Base-by-base conservation (phyloP, 1,140 invertebrate species). In the Schlechtendalia chinensis region DNA sequence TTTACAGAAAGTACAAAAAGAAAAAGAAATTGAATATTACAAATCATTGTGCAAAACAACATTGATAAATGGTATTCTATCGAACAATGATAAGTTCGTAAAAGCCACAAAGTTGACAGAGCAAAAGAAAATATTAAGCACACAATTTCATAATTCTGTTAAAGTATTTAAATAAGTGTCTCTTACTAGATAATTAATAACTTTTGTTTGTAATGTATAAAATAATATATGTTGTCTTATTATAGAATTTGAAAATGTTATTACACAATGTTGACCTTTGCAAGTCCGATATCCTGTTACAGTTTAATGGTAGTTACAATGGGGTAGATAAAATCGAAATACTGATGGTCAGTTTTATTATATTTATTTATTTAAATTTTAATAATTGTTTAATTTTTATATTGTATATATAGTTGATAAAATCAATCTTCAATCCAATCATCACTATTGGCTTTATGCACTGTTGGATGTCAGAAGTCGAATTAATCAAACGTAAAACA, bases 21-120 rank as follows among this genome's bases (percentile, higher is more conserved):
- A 65, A 39, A 65, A 65, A 5, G 63, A 65, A 65, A 8, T 22
- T 0, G 63, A 65, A 65, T 65, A 65, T 32, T 65, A 65, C 32
- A 65, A 65, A 12, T 39, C 32, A n/a, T 45, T 45, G 14, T 65
- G 63, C 4, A 45, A 65, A 45, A 65, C 63, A 5, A 39, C 32
- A 10, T 39, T 65, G 63, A 45, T 65, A 39, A 3, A 45, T 1
- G 29, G 32, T 65, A 22, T 65, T 39, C 32, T 65, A 22, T 65
- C 0, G 12, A 45, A 65, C 32, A 65, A 65, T 12, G 14, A 0
- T 14, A 45, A 45, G 32, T 32, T 32, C 1, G 11, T 4, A 65
- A n/a, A 11, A 45, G 17, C 12, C 1, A 39, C n/a, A 39, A 32
- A 65, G 11, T 65, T 6, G 5, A 39, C 19, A 5, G 63, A 39